Base-by-base conservation (phyloP, 2,113 vertebrate genomes). In the Corapipo altera region DNA sequence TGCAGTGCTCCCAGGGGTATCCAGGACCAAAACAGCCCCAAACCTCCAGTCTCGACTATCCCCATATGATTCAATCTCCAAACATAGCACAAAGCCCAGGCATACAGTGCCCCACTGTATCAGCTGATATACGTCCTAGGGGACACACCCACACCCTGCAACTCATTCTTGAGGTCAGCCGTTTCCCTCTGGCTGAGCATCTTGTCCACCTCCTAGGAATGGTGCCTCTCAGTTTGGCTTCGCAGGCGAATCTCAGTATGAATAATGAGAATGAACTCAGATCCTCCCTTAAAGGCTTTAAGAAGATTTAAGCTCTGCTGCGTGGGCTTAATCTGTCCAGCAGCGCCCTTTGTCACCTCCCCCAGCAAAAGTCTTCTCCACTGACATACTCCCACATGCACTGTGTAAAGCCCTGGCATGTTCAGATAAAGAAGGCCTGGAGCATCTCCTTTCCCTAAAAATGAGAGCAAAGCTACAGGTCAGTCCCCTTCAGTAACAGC, bases 191-290 rank as follows among this genome's bases (percentile, higher is more conserved):
- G 52, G 33, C 58, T 2, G 2, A 69, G 72, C 62, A 57, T 10
- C 72, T 70, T 41, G 17, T 32, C 44, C 5, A 4, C 33, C 37
- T 64, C 3, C 0, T 35, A 26, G 0, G 4, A 55, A 43, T 7
- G n/a, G 26, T 75, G 57, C 62, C 46, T 72, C 66, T 54, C 64
- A 26, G 59, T 72, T 80, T 28, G 41, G 32, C 69, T 88, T 91
- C 1, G 1, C 26, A 41, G 54, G 37, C 0, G 0, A 75, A 73
- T 32, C 44, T 65, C 24, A 0, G 64, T 58, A 58, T 12, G 46
- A 54, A 49, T 87, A 52, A 70, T 5, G 19, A 52, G 59, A 84
- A 89, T 2, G 41, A 80, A 76, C 69, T 92, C 83, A 89, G 80
- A 76, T 41, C 69, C 71, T 84, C 51, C 55, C 58, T 66, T 52